Base-by-base conservation (phyloP, 2,888 invertebrate species). In the Balanococcus diminutus region DNA sequence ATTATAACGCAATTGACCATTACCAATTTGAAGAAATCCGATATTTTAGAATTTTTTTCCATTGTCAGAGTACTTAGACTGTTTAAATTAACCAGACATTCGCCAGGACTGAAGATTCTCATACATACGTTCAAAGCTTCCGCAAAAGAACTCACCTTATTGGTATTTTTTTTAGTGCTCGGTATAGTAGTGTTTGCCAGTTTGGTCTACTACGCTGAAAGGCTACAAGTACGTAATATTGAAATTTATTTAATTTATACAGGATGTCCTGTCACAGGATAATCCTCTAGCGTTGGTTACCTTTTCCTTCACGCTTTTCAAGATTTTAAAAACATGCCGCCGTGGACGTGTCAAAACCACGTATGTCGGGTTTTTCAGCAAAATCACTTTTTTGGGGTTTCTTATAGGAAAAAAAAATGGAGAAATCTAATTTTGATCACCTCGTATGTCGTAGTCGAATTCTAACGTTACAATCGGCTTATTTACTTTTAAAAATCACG, bases 131-230 rank as follows among this genome's bases (percentile, higher is more conserved):
- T 98, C 92, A 94, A 98, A 89, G 98, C 98, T 88, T 97, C 97
- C 86, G 98, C 98, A 36, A 98, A 98, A 91, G 98, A 99, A 91
- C 92, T 99, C 90, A 96, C 97, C 87, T 92, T 99, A 86, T 92
- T 99, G 89, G 98, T 99, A 89, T 99, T 99, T 92, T 98, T 99
- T 93, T 93, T 98, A 89, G 96, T 98, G 89, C 93, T 98, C 90
- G 98, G 98, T 90, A 98, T 98, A 90, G 97, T 98, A 89, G 97
- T 99, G 90, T 99, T 99, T 91, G 98, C 98, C 89, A 97, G 97
- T 90, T 93, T 99, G 89, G 98, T 99, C 89, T 99, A 98, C 91
- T 99, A 98, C 91, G 98, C 98, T 87, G 99, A 99, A 91, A 93
- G 98, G 89, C 97, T 98, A 89, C 87, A 87, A 82, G 87, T 87